Evolutionary conservation across 2,113 vertebrate genomes (phyloP).

Genomic region (Benitochromis conjunctus): DNA sequence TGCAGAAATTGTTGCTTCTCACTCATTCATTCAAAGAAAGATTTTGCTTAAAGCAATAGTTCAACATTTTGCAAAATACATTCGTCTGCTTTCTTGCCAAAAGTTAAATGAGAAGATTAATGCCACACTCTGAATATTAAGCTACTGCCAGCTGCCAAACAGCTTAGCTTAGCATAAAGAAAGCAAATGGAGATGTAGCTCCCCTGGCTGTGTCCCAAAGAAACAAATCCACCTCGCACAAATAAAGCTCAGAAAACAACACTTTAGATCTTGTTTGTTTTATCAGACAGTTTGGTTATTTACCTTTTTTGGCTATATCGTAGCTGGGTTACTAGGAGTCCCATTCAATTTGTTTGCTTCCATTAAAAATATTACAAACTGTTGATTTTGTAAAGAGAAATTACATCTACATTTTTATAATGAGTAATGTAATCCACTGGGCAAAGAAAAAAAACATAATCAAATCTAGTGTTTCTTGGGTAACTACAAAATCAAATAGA

Average conservation of each 20-base stretch:
- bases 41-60: not conserved
- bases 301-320: not conserved
- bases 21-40: not conserved
- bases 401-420: not conserved
- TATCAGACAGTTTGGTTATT: not conserved
- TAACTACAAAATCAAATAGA: not conserved
- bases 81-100: not conserved
- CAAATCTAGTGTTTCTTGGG: not conserved
- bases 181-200: not conserved
- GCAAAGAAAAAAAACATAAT: not conserved
- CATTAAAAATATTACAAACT: not conserved
- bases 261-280: not conserved
- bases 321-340: not conserved
- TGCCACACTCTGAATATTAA: not conserved
- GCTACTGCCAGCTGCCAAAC: not conserved
- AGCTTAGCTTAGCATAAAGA: not conserved
- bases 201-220: not conserved
- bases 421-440: not conserved
- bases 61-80: not conserved
- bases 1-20: not conserved
- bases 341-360: not conserved
- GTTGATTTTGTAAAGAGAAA: not conserved
- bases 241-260: not conserved
- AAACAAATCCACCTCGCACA: not conserved
- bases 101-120: not conserved